Percentiles rank a stretch among this genome's conserved stretches.
These are phyloP conservation scores for Mustelus asterias DNA, from an alignment of 2,113 vertebrate genomes.

Conservation along the genomic window DNA sequence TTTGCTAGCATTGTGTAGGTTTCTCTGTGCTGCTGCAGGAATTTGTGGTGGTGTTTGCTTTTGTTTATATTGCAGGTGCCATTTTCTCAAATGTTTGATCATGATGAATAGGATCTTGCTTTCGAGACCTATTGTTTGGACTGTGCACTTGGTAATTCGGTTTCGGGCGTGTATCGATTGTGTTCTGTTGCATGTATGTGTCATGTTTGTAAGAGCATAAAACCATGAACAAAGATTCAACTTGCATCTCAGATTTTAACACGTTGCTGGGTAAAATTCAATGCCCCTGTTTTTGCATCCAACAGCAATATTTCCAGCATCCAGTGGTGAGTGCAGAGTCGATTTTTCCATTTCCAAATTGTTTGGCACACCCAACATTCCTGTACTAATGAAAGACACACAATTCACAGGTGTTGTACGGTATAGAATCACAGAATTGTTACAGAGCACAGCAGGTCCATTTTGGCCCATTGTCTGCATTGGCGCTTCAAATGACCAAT, in stretches of 20 bases:
- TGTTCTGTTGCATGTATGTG: neutral
- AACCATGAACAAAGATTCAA: too few relatives aligned
- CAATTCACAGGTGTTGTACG: neutral
- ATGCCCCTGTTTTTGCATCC: neutral
- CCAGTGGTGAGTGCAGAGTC: neutral
- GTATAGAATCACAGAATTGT: too few relatives aligned
- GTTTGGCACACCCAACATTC: neutral
- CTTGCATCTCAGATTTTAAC: too few relatives aligned
- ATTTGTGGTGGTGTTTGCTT: neutral
- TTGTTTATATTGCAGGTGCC: neutral
- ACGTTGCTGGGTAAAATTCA: neutral
- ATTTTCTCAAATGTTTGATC: neutral
- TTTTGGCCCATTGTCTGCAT: too few relatives aligned
- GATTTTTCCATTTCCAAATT: neutral
- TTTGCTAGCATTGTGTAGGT: neutral
- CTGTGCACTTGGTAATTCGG: neutral
- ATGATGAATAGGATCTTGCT: neutral
- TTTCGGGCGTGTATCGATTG: neutral
- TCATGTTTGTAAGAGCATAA: neutral
- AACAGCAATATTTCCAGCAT: neutral
- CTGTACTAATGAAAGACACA: neutral
- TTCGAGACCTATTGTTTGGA: neutral
- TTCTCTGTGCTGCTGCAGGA: neutral
- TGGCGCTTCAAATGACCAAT: too few relatives aligned
- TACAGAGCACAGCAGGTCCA: too few relatives aligned